Conservation (phyloP, 2,113 vertebrate species). For the Hippopotamus amphibius region DNA sequence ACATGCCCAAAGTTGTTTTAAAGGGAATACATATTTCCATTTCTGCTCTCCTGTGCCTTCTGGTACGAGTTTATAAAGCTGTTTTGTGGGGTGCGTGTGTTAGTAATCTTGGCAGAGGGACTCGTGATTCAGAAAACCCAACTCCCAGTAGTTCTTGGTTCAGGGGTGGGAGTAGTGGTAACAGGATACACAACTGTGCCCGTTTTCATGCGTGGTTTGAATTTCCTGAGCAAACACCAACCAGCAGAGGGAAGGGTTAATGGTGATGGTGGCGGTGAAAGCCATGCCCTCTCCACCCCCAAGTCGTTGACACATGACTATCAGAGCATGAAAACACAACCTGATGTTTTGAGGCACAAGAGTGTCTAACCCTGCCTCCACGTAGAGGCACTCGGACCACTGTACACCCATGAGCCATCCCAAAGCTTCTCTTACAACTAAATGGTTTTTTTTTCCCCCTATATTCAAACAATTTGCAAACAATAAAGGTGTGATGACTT, state of each 20-base stretch:
- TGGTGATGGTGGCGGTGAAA: not conserved
- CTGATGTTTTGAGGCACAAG: not conserved
- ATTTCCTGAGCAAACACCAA: constrained; percentile 10
- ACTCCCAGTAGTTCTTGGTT: not conserved
- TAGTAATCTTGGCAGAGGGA: not conserved
- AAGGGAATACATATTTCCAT: not conserved
- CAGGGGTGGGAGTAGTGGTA: not conserved
- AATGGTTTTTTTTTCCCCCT: not conserved
- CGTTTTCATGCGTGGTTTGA: accelerated
- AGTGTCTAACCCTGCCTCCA: not conserved
- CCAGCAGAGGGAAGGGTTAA: not conserved
- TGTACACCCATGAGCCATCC: not conserved
- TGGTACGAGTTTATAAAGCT: not conserved
- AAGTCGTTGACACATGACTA: not conserved
- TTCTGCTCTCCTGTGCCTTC: not conserved
- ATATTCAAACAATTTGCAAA: not conserved
- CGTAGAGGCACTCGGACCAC: not conserved
- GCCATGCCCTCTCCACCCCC: not conserved
- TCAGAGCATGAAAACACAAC: not conserved
- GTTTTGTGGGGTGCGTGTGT: not conserved
- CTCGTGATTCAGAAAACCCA: not conserved
- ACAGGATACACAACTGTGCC: not conserved
- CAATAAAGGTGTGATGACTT: not conserved
- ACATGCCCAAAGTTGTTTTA: not conserved
- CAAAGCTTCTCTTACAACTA: not conserved